Evolutionary conservation across 2,888 invertebrate species (phyloP).

Genomic region (Caenorhabditis japonica): DNA sequence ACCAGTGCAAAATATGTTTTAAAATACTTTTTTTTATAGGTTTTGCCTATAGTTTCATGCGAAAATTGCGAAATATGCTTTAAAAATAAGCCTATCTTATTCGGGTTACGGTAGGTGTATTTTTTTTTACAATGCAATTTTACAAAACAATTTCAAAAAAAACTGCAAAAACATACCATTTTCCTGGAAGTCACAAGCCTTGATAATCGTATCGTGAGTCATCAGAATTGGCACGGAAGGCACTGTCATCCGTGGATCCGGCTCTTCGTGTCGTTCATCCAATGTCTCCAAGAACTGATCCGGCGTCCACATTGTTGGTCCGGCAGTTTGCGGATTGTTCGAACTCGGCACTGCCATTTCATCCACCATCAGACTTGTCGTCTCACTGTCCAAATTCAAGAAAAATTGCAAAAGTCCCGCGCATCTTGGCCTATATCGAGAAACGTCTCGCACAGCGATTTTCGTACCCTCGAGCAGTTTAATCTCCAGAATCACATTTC

Average conservation of each 20-base stretch:
- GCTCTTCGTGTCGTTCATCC: conserved; percentile 8
- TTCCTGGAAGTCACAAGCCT: conserved; percentile 37
- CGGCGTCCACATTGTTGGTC: conserved; percentile 23
- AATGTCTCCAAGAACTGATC: conserved; percentile 23
- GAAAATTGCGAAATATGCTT: too few relatives aligned
- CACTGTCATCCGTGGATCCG: conserved; percentile 16
- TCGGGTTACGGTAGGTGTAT: too few relatives aligned
- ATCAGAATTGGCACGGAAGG: conserved; percentile 29
- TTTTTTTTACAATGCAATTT: too few relatives aligned
- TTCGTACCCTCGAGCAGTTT: conserved; percentile 57
- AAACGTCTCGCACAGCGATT: conserved; percentile 61
- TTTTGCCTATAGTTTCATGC: too few relatives aligned
- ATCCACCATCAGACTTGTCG: conserved; percentile 1
- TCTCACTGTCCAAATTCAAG: conserved; percentile 13
- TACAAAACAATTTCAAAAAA: too few relatives aligned
- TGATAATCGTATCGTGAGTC: conserved; percentile 27
- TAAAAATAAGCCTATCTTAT: too few relatives aligned
- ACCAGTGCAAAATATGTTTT: too few relatives aligned
- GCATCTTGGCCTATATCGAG: conserved; percentile 46
- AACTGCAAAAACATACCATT: conserved; percentile 19
- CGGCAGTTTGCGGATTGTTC: conserved; percentile 12
- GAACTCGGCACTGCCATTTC: conserved; percentile 19
- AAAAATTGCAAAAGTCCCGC: conserved; percentile 61
- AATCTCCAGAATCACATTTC: conserved; percentile 65
- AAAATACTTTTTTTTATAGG: too few relatives aligned